Percentiles rank a stretch among this genome's conserved stretches.
Evolutionary conservation across 2,797 vertebrate genomes (phyloP).

Genomic region (Spondyliosoma cantharus): DNA sequence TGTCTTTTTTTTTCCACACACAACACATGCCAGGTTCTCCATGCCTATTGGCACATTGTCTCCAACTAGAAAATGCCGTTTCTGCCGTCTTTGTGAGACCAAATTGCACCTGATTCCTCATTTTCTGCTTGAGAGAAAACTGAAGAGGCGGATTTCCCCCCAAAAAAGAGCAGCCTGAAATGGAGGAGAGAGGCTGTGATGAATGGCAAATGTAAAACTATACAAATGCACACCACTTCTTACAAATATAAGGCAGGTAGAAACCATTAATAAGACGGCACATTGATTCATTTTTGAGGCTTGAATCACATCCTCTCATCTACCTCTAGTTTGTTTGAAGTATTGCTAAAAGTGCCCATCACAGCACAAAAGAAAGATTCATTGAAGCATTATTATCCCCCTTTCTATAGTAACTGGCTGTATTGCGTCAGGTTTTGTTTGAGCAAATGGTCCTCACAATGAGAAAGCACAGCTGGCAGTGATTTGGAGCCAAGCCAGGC

Average conservation of each 20-base stretch:
- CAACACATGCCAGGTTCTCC: background rate
- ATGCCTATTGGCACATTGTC: background rate
- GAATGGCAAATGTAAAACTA: constrained; percentile 11
- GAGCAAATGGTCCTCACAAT: constrained; percentile 41
- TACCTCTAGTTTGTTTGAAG: constrained; percentile 17
- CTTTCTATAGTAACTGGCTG: constrained; percentile 23
- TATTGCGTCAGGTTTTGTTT: constrained; percentile 46
- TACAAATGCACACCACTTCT: constrained; percentile 7
- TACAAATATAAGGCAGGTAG: constrained; percentile 2
- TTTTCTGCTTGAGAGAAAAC: constrained; percentile 7
- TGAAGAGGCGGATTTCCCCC: background rate
- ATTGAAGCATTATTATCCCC: constrained; percentile 12
- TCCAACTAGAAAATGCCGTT: background rate
- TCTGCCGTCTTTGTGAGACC: background rate
- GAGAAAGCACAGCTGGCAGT: constrained; percentile 57
- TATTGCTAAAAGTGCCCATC: background rate
- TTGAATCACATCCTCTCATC: constrained; percentile 25
- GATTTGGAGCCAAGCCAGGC: constrained; percentile 59
- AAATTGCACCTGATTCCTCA: constrained; percentile 3
- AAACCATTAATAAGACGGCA: constrained; percentile 29
- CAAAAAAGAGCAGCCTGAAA: constrained; percentile 10
- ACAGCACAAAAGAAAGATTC: constrained; percentile 22
- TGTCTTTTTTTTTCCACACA: background rate
- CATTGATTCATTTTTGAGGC: constrained; percentile 2
- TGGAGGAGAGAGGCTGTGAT: background rate